phyloP scores from a whole-genome alignment of 2,113 vertebrate genomes.

The Shinisaurus crocodilurus region DNA sequence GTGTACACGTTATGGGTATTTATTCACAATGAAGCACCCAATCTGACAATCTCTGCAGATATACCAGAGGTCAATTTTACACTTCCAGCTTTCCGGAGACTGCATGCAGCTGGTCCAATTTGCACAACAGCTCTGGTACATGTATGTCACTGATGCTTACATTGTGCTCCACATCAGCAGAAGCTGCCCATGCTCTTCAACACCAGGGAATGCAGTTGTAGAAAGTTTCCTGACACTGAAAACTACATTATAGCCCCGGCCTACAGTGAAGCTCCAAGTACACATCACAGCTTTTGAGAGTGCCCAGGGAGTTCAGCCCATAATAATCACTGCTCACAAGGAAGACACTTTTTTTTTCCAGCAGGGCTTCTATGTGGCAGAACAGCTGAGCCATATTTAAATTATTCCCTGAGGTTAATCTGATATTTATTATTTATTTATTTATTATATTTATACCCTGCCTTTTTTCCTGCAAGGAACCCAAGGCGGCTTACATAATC shows the following conservation, averaged over 20 bases:
- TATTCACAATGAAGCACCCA: neutral
- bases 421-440: no score
- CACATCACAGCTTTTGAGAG: neutral
- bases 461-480: no score
- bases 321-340: neutral
- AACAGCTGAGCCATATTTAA: neutral
- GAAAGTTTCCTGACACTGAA: neutral
- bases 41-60: conserved; percentile 6
- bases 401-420: neutral
- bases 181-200: neutral
- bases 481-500: no score
- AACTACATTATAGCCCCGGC: neutral
- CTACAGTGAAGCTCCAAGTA: neutral
- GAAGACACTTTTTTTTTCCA: neutral
- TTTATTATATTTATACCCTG: no score
- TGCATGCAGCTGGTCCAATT: neutral
- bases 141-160: no score
- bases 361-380: no score
- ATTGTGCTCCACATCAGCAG: neutral
- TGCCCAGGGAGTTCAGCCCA: neutral
- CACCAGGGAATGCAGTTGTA: neutral
- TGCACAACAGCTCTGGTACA: neutral
- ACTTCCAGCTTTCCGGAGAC: neutral
- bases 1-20: neutral
- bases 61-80: neutral